A percentile compares a stretch with the other conserved stretches of the same genome.
Conservation (phyloP, 2,797 vertebrate species). For the Eremophila alpestris region DNA sequence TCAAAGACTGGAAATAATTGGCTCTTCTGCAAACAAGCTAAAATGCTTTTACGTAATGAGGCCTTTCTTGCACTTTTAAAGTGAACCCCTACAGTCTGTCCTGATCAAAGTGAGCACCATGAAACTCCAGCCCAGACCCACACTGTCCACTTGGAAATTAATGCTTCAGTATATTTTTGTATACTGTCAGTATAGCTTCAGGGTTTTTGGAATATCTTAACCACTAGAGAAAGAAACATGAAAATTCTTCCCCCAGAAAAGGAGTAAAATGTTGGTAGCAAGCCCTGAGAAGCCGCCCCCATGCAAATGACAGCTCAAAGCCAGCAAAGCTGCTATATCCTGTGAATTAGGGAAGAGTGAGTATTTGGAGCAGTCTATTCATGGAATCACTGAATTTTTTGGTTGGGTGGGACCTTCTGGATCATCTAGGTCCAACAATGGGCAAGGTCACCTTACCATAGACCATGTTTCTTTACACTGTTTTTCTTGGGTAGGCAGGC, state of each 20-base stretch:
- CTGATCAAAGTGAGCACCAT: not conserved
- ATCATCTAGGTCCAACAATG: not conserved
- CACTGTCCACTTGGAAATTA: not conserved
- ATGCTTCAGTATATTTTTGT: not conserved
- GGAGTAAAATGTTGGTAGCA: not conserved
- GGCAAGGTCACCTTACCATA: not conserved
- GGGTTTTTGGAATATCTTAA: not conserved
- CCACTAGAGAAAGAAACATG: not conserved
- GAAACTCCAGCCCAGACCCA: not conserved
- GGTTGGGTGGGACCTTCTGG: not conserved
- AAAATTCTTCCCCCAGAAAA: not conserved
- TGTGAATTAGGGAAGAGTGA: not conserved
- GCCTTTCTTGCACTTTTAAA: not conserved
- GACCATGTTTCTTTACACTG: not conserved
- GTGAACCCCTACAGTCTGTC: not conserved
- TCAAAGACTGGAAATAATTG: slow-evolving; percentile 8
- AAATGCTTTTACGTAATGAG: slow-evolving; percentile 12
- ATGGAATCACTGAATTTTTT: not conserved
- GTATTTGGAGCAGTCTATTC: not conserved
- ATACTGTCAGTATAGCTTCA: not conserved
- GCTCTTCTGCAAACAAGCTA: not conserved
- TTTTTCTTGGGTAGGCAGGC: not conserved
- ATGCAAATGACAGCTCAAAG: not conserved
- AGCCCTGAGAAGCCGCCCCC: not conserved
- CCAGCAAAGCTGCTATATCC: not conserved